A percentile compares a stretch with the other conserved stretches of the same genome.
Evolutionary conservation across 2,888 invertebrate species (phyloP).

Genomic region (Pimpla rufipes): DNA sequence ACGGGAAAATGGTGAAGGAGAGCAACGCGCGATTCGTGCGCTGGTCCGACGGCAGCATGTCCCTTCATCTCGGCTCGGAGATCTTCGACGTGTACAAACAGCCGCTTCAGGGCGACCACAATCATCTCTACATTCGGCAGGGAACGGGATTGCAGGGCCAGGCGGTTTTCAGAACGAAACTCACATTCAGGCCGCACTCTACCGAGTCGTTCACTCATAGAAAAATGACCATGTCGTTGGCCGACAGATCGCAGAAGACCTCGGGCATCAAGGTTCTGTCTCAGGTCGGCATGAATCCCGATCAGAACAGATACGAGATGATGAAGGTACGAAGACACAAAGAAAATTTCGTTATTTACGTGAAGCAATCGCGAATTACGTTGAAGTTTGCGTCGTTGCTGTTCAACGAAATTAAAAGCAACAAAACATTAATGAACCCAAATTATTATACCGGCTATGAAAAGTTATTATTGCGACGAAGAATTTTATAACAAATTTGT

Average conservation of each 20-base stretch:
- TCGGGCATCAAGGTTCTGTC: constrained; percentile 98
- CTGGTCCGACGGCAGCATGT: constrained; percentile 99
- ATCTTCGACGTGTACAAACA: constrained; percentile 99
- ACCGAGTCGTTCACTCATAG: constrained; percentile 99
- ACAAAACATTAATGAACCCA: too few relatives aligned
- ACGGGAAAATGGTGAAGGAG: constrained; percentile 93
- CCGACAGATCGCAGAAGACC: constrained; percentile 97
- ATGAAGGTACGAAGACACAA: constrained; percentile 90
- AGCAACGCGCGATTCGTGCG: constrained; percentile 98
- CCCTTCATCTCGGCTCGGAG: constrained; percentile 98
- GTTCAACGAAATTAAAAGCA: too few relatives aligned
- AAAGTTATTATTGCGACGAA: too few relatives aligned
- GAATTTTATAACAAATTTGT: too few relatives aligned
- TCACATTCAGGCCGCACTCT: constrained; percentile 99
- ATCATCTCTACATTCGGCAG: constrained; percentile 98
- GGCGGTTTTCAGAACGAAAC: constrained; percentile 97
- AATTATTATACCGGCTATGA: too few relatives aligned
- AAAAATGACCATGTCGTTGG: constrained; percentile 99
- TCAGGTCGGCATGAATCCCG: constrained; percentile 97
- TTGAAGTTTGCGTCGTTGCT: too few relatives aligned
- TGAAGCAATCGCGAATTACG: too few relatives aligned
- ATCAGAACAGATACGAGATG: constrained; percentile 95
- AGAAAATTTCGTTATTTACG: not conserved
- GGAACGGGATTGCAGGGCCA: constrained; percentile 99
- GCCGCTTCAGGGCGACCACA: constrained; percentile 97